Evolutionary conservation across 2,888 invertebrate genomes (phyloP), one percentile per base, ranked within the genome.

Genomic region (Amblyjoppa fuscipennis): DNA sequence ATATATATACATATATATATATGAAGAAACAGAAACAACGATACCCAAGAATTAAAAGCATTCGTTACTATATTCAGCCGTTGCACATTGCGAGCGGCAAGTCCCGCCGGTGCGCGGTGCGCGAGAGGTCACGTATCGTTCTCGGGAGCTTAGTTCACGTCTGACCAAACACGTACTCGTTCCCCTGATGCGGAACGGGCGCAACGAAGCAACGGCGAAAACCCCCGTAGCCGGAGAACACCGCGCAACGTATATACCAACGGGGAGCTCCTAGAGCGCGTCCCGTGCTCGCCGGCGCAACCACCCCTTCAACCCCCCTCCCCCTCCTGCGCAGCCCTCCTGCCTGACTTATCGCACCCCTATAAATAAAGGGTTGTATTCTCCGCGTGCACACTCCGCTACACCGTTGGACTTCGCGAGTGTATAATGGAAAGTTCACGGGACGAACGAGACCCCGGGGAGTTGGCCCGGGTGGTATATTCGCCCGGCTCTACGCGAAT

Each of bases 131-230:
- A 85, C 85, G 85, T 85, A 85, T 83, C 85, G 85, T 85, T 85
- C 83, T 76, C 80, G 53, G 83, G 85, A 85, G 85, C 83, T 85
- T 83, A 85, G 85, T 85, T 85, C 83, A 85, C 85, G 85, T 83
- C 85, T 85, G 85, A 85, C 85, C 85, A 85, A 85, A 85, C 85
- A 85, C 85, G 85, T 85, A 85, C 83, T 76, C 85, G 85, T 85
- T 85, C 79, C 83, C 83, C 80, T 85, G 79, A 85, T 83, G 85
- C 83, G 85, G 71, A 85, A 85, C 85, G 85, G 75, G 76, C 76
- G 80, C 79, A 71, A 79, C 85, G 82, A 85, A 85, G 79, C 82
- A 83, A 76, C 71, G 66, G 71, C 41, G 20, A 31, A 73, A 80
- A 66, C 83, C 31, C 61, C 76, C 68, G 85, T 76, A 80, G 49